phyloP scores from a whole-genome alignment of 2,797 vertebrate species.

The Poeciliopsis presidionis region DNA sequence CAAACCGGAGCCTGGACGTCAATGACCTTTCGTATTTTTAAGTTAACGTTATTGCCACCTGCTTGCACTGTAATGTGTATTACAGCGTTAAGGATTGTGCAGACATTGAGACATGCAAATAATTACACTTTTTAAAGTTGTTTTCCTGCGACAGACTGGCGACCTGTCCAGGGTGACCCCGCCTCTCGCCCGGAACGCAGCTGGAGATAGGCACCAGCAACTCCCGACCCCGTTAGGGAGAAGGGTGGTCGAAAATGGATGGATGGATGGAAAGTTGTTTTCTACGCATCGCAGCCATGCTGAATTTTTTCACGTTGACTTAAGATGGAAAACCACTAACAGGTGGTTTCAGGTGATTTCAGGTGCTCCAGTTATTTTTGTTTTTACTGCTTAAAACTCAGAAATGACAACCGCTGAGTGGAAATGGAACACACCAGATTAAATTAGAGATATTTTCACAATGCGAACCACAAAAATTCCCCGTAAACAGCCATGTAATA shows the following conservation, averaged over 20 bases:
- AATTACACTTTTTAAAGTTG: background rate
- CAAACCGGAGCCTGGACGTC: too few species aligned
- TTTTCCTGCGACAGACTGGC: too few species aligned
- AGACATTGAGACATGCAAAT: background rate
- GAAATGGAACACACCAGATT: background rate
- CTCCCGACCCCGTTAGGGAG: too few species aligned
- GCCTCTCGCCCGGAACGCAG: too few species aligned
- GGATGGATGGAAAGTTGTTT: background rate
- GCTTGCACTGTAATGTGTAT: background rate
- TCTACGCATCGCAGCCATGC: background rate
- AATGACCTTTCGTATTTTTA: background rate
- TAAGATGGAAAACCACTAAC: too few species aligned
- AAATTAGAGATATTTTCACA: background rate
- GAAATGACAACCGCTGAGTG: background rate
- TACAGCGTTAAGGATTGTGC: background rate
- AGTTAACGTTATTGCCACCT: background rate
- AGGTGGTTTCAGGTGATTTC: too few species aligned
- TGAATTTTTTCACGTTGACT: background rate
- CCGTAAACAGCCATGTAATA: background rate
- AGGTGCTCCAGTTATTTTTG: background rate
- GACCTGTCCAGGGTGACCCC: too few species aligned
- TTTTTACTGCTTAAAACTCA: background rate
- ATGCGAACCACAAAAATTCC: background rate
- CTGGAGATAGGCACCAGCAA: too few species aligned
- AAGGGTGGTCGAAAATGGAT: too few species aligned